Percentiles rank a stretch among this genome's conserved stretches.
Conservation (phyloP, 2,797 vertebrate species). For the Pantherophis vulpinus region DNA sequence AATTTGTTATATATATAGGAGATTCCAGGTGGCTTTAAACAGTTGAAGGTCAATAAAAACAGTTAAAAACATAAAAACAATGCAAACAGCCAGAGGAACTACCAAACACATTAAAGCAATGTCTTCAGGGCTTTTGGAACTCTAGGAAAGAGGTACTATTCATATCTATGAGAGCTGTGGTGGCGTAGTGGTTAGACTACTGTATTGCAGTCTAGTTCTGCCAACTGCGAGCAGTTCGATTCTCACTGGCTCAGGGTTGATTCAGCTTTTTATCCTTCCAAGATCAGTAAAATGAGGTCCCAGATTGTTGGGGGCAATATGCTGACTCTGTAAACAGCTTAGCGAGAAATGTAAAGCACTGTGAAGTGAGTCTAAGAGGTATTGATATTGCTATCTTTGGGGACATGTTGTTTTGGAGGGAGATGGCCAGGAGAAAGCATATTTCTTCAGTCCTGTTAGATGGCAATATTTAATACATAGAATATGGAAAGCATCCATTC, state of each 20-base stretch:
- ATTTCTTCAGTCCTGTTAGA: background rate
- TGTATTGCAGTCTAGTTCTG: background rate
- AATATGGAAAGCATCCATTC: background rate
- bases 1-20: background rate
- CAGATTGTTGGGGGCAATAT: background rate
- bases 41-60: background rate
- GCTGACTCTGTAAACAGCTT: background rate
- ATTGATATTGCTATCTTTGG: background rate
- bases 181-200: too few relatives aligned
- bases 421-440: background rate
- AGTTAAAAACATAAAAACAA: background rate
- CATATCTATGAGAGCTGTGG: background rate
- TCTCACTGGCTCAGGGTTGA: background rate
- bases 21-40: background rate
- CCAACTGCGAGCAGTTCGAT: background rate
- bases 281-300: background rate
- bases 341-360: background rate
- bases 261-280: background rate
- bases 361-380: background rate
- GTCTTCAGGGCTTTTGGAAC: background rate
- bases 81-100: background rate
- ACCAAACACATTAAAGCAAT: background rate
- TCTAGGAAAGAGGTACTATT: background rate
- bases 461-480: background rate
- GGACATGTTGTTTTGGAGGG: background rate